These are phyloP conservation scores for Chaetops frenatus DNA, from an alignment of 2,113 vertebrate genomes.

Conservation along the genomic window DNA sequence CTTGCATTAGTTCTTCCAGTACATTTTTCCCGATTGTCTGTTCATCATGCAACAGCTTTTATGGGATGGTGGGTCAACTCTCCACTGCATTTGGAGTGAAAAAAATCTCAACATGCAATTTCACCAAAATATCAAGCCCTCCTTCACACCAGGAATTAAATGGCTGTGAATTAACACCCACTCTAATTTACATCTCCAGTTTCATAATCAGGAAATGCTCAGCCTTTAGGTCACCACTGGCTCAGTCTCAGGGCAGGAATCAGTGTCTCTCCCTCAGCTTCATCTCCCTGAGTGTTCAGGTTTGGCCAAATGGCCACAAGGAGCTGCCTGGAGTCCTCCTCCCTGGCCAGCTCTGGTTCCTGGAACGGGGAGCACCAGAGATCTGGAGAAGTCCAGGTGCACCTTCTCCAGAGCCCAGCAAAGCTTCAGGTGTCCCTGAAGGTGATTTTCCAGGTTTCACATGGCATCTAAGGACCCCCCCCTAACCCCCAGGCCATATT, in stretches of 20 bases:
- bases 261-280: neutral
- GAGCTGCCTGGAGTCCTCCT: neutral
- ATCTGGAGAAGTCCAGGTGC: neutral
- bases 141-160: neutral
- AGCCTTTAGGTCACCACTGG: neutral
- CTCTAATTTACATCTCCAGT: neutral
- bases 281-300: neutral
- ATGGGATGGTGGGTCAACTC: neutral
- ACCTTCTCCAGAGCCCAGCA: neutral
- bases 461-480: neutral
- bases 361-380: neutral
- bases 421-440: neutral
- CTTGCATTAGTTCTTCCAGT: neutral
- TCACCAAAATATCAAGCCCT: neutral
- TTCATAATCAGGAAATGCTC: neutral
- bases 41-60: neutral
- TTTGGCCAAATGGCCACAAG: neutral
- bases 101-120: rapidly evolving
- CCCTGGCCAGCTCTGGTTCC: neutral
- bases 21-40: neutral
- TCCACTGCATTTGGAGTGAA: neutral
- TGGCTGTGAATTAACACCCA: neutral
- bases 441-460: neutral
- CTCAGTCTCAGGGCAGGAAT: neutral
- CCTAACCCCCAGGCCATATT: neutral